These are phyloP conservation scores for Rotaria macrura DNA, from an alignment of 2,888 invertebrate species.

Conservation along the genomic window DNA sequence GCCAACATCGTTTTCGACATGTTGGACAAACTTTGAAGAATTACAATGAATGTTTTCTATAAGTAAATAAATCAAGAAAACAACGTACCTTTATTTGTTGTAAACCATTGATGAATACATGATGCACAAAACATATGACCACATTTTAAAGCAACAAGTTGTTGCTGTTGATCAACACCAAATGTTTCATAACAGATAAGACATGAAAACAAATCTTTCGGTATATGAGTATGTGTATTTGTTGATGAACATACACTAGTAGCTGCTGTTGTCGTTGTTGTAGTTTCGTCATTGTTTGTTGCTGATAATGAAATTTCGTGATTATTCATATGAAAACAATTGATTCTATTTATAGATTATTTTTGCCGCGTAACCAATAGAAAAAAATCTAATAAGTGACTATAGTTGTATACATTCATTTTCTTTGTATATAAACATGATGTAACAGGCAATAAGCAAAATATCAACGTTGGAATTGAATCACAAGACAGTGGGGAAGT, in stretches of 20 bases:
- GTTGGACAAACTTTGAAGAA: not conserved
- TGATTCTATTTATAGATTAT: not conserved
- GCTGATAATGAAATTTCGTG: not conserved
- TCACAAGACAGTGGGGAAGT: not conserved
- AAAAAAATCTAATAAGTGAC: not conserved
- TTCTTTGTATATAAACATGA: not conserved
- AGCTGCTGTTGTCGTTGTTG: not conserved
- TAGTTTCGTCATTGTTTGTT: not conserved
- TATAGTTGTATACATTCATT: not conserved
- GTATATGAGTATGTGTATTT: not conserved
- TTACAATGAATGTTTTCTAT: not conserved
- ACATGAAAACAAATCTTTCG: constrained; percentile 5
- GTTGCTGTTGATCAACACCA: constrained; percentile 8
- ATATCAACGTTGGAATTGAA: not conserved
- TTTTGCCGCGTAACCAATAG: not conserved
- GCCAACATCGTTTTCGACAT: not conserved
- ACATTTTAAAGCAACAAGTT: constrained; percentile 16
- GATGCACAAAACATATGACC: constrained; percentile 20
- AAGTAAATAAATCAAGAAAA: too few relatives aligned
- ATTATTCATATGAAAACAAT: not conserved
- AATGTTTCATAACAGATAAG: constrained; percentile 4
- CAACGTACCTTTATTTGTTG: not conserved
- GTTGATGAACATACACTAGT: not conserved
- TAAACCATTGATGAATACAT: constrained; percentile 20
- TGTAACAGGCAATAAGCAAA: too few relatives aligned